Percentiles rank a stretch among this genome's conserved stretches.
Conservation (phyloP, 2,113 vertebrate genomes). For the Tringa solitaria region DNA sequence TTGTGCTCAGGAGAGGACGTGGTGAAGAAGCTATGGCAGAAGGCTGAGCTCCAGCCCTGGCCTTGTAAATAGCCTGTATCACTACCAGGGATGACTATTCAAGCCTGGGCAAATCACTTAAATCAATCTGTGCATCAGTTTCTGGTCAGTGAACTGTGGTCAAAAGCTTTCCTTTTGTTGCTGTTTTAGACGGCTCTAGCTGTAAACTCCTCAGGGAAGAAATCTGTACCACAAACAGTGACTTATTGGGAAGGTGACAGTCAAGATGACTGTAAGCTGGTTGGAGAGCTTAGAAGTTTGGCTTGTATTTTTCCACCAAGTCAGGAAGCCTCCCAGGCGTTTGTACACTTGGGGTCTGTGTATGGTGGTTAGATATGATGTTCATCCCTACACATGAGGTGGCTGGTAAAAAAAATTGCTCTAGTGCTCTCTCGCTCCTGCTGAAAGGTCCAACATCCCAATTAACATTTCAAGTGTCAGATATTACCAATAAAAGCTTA, state of each 20-base stretch:
- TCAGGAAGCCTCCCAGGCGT: neutral
- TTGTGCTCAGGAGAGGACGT: neutral
- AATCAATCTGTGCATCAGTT: too few species aligned
- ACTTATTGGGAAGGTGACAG: neutral
- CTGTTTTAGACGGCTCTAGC: neutral
- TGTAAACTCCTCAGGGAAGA: neutral
- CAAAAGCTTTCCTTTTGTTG: neutral
- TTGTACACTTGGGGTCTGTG: neutral
- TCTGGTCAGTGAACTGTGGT: neutral
- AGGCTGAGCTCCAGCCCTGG: neutral
- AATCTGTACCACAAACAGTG: neutral
- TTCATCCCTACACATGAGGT: rapidly evolving
- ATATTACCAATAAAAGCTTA: neutral
- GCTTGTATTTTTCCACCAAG: neutral
- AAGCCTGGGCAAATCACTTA: neutral
- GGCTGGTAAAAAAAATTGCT: neutral
- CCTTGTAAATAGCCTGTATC: neutral
- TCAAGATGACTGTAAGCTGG: neutral
- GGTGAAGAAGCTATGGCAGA: neutral
- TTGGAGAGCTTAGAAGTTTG: neutral
- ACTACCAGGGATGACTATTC: too few species aligned
- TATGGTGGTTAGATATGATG: neutral
- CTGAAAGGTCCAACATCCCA: neutral
- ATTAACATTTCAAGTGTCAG: neutral
- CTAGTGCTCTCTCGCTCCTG: neutral